Base-by-base conservation (phyloP, 2,113 vertebrate genomes). In the Tauraco erythrolophus region DNA sequence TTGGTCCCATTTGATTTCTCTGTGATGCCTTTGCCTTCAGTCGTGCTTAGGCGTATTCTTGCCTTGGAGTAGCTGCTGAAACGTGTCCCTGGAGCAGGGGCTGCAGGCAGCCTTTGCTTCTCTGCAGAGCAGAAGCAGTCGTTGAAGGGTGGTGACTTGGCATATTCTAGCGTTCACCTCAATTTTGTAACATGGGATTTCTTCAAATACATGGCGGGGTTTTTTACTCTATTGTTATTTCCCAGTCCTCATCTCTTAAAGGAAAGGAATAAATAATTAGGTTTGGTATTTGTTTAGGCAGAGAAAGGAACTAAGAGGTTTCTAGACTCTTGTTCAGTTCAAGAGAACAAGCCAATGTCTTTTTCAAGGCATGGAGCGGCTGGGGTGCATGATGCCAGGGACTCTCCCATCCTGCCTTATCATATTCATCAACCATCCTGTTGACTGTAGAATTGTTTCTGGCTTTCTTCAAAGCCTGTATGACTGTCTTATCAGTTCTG, bases 371-470 rank as follows among this genome's bases (percentile, higher is more conserved):
- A 16, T 1, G 1, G 25, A 62, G 27, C 54, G 79, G 57, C 58
- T 53, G 64, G 35, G n/a, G 45, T 68, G 35, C 37, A 7, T 1
- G 0, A 18, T 92, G 94, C 93, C 92, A 94, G 87, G 46, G 88
- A 94, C 92, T 97, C 97, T 97, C 94, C 93, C 95, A 97, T 98
- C 95, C 96, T 97, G 93, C 95, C 84, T 96, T 80, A 95, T 94
- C 95, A 48, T 86, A 64, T 68, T 88, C 93, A 92, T 95, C 62
- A 53, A 25, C 97, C 93, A 85, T 98, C 96, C 97, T 98, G 94
- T 92, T 93, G 93, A 90, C 82, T 93, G 51, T 23, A 50, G 53
- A 69, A 51, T 72, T 89, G 81, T 87, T 84, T 84, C 81, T 94
- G 92, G 46, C 69, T 91, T 95, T 95, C 77, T 93, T 94, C 81